These are phyloP conservation scores for Pantherophis alleghaniensis DNA, from an alignment of 2,797 vertebrate species.

Conservation along the genomic window DNA sequence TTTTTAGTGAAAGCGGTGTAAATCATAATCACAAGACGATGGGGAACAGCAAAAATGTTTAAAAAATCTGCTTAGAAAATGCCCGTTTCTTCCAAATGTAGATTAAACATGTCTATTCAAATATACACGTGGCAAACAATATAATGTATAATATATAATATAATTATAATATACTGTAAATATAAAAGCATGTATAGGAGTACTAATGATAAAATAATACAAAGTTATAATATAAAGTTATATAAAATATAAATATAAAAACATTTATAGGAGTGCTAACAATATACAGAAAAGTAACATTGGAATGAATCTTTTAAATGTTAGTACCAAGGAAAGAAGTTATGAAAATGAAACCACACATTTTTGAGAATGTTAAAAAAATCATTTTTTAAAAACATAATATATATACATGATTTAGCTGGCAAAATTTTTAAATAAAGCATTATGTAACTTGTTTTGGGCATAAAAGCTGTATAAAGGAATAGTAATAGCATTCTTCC, in stretches of 20 bases:
- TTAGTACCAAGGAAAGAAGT: not conserved
- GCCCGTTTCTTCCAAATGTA: not conserved
- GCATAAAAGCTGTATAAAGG: not conserved
- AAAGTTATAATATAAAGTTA: not conserved
- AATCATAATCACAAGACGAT: not conserved
- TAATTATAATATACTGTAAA: not conserved
- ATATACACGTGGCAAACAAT: not conserved
- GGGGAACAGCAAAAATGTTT: not conserved
- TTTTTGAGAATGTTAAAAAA: not conserved
- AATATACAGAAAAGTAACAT: not conserved
- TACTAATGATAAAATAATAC: not conserved
- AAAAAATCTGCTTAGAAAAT: not conserved
- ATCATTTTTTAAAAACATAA: not conserved
- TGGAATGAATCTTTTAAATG: not conserved
- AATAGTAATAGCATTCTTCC: not conserved
- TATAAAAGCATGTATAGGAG: not conserved
- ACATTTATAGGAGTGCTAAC: not conserved
- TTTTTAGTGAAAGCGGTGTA: not conserved
- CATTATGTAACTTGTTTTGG: not conserved
- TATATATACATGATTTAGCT: not conserved
- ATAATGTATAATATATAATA: not conserved
- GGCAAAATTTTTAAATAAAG: not conserved
- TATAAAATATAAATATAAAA: not conserved
- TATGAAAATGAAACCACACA: not conserved
- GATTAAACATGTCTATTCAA: not conserved